phyloP scores from a whole-genome alignment of 1,140 invertebrate genomes.

The Amphibalanus amphitrite region DNA sequence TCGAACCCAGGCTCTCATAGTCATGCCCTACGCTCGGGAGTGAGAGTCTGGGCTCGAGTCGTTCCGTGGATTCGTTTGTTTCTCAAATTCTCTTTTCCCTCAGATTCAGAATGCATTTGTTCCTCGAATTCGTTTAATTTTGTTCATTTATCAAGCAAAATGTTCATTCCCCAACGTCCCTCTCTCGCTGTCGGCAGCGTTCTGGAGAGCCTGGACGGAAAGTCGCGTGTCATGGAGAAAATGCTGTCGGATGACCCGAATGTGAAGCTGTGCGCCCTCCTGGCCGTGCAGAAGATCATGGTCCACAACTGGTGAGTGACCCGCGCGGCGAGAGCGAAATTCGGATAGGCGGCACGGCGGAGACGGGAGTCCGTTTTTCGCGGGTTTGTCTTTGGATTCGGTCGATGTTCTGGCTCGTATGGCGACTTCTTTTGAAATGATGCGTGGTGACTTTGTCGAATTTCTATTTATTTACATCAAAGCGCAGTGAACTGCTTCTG shows the following conservation, averaged over 20 bases:
- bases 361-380: not conserved
- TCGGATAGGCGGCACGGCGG: not conserved
- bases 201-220: conserved; percentile 95
- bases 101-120: no score
- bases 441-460: not conserved
- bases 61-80: not conserved
- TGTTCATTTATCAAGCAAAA: not conserved
- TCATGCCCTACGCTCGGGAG: no score
- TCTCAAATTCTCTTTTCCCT: conserved; percentile 3
- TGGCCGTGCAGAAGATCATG: no score
- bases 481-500: no score
- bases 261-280: conserved; percentile 91
- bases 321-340: not conserved
- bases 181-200: conserved; percentile 56
- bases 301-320: conserved; percentile 81
- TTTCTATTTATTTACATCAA: conserved; percentile 2
- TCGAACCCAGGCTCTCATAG: no score
- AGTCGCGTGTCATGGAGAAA: conserved; percentile 93
- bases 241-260: conserved; percentile 94
- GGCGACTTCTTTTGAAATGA: conserved; percentile 3
- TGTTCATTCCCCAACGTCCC: no score
- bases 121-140: no score
- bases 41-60: no score
- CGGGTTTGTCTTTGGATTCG: conserved; percentile 39
- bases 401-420: not conserved